These are phyloP conservation scores for Venustaconcha ellipsiformis DNA, from an alignment of 1,140 invertebrate species.

Conservation along the genomic window DNA sequence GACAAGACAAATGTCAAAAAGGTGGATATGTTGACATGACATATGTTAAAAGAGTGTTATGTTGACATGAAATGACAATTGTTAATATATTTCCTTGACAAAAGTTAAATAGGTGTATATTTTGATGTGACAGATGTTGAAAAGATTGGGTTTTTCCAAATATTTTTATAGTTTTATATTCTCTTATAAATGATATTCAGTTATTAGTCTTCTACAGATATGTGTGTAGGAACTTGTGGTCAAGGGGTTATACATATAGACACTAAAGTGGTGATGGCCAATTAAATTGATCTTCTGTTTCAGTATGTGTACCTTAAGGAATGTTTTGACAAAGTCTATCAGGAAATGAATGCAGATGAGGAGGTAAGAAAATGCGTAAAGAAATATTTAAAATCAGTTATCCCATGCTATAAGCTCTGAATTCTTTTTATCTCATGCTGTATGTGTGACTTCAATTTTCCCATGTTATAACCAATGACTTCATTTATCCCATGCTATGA, in stretches of 20 bases:
- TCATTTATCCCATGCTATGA: too few species aligned
- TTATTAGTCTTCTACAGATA: background rate
- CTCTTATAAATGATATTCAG: background rate
- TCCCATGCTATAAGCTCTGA: too few species aligned
- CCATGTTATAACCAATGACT: too few species aligned
- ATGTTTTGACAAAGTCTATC: conserved; percentile 93
- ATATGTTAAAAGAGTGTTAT: too few species aligned
- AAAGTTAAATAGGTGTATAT: too few species aligned
- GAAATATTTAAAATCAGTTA: too few species aligned
- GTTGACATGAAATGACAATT: too few species aligned
- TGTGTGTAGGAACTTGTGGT: background rate
- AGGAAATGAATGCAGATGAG: conserved; percentile 76
- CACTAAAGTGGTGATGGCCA: background rate
- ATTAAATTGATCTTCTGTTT: conserved; percentile 65
- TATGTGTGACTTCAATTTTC: too few species aligned
- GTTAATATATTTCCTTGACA: too few species aligned
- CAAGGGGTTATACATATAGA: background rate
- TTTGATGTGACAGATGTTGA: background rate
- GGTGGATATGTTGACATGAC: too few species aligned
- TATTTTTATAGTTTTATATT: background rate
- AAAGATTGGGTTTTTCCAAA: background rate
- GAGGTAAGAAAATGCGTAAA: conserved; percentile 32
- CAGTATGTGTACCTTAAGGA: conserved; percentile 94
- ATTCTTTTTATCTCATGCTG: too few species aligned
- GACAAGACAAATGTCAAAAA: too few species aligned